Evolutionary conservation across 2,888 invertebrate genomes (phyloP), one percentile per base, ranked within the genome.

Genomic region (Brachyptera putata): DNA sequence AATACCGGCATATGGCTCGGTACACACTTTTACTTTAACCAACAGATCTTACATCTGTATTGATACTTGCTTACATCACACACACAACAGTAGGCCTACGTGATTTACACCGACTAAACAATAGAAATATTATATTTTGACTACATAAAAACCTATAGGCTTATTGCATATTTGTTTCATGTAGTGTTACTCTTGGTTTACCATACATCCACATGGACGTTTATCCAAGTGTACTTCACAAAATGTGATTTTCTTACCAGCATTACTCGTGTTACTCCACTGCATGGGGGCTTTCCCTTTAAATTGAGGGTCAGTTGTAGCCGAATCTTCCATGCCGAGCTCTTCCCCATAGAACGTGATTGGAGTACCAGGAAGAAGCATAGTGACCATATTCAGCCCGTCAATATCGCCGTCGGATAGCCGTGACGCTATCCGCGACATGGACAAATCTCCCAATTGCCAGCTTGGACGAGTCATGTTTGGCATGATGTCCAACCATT

Each of bases 311-410:
- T 53, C 13, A 2, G 14, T 16, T 13, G 21, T 39, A 14, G 18
- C 9, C 11, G 58, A 56, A 50, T 76, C 71, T 25, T 64, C 65
- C 74, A 79, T 74, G 1, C 76, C 79, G 49, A 81, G 70, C 68
- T 81, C 80, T 60, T 80, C 78, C 14, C 81, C 81, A 67, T 79
- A 79, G 66, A 79, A 76, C 36, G 76, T 71, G 57, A 90, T 78
- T 0, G 91, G 86, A 3, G 88, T 84, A 46, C 94, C 95, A 0
- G 91, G 91, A 64, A 96, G 75, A 59, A 94, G 75, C 71, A 91
- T 76, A 49, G 86, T 80, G 69, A 95, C 80, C 70, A 88, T 75
- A 64, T 78, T 78, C 48, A 82, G 67, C 22, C 77, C 81, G 21
- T 85, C 84, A 34, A 81, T 73, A 50, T 80, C 76, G 55, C 77